phyloP scores from a whole-genome alignment of 2,888 invertebrate species.

The Slavum lentiscoides region DNA sequence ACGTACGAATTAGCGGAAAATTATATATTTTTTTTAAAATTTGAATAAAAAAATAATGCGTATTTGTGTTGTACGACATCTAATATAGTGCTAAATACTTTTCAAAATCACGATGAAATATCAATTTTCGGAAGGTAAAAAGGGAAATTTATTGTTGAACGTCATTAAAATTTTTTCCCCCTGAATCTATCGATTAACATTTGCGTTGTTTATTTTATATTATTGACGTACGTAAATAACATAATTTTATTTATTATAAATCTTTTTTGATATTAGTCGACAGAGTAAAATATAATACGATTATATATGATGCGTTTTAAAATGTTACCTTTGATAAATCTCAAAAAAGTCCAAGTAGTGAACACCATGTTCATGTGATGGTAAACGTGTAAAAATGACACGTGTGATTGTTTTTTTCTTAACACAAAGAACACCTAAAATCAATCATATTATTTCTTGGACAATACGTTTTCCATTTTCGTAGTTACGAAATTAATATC shows the following conservation, averaged over 20 bases:
- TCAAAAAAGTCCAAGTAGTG: conserved; percentile 77
- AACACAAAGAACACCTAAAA: conserved; percentile 68
- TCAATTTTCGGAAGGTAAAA: too few relatives aligned
- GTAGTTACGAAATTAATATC: too few relatives aligned
- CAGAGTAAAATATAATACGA: too few relatives aligned
- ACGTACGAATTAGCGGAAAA: too few relatives aligned
- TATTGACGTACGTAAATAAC: conserved; percentile 6
- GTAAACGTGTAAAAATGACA: conserved; percentile 84
- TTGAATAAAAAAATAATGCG: too few relatives aligned
- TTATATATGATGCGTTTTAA: not conserved
- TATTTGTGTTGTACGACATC: too few relatives aligned
- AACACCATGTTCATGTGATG: conserved; percentile 81
- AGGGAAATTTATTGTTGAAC: too few relatives aligned
- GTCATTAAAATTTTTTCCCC: too few relatives aligned
- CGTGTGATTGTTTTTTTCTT: conserved; percentile 84
- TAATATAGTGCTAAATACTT: too few relatives aligned
- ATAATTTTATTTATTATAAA: not conserved
- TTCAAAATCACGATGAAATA: too few relatives aligned
- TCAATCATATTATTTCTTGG: not conserved
- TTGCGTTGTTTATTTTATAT: conserved; percentile 15
- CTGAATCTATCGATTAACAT: too few relatives aligned
- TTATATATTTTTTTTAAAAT: too few relatives aligned
- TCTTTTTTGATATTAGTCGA: not conserved
- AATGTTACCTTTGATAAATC: conserved; percentile 71
- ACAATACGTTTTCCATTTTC: not conserved